Percentiles rank a stretch among this genome's conserved stretches.
phyloP scores from a whole-genome alignment of 2,797 vertebrate genomes.

The Octomys mimax region DNA sequence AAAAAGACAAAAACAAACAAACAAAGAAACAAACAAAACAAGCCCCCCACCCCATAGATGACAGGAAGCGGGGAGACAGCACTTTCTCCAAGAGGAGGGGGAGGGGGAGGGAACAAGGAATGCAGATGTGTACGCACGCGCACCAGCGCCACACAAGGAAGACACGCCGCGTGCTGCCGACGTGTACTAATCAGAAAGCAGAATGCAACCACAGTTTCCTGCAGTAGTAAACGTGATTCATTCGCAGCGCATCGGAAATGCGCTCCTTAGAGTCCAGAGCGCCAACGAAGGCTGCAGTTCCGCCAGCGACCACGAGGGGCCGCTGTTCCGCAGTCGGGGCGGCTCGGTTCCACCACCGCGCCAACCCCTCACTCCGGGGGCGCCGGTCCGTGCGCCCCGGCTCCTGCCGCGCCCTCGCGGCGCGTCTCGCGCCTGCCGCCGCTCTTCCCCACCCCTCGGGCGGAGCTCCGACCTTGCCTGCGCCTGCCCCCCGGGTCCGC shows the following conservation, averaged over 20 bases:
- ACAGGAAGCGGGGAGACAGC: neutral
- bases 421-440: neutral
- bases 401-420: no score
- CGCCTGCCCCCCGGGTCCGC: neutral
- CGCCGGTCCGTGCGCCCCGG: neutral
- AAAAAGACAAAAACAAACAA: neutral
- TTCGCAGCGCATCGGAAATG: neutral
- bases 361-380: neutral
- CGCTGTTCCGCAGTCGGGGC: conserved; percentile 5
- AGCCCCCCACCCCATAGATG: neutral
- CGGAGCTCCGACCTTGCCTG: neutral
- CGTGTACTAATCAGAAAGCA: no score
- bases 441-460: neutral
- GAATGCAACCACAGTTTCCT: neutral
- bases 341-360: fast-evolving
- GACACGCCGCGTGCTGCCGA: neutral
- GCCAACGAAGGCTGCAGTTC: neutral
- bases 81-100: neutral
- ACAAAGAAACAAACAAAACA: neutral
- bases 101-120: neutral
- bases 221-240: neutral
- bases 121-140: neutral
- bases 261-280: neutral
- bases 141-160: neutral
- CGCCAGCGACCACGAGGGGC: fast-evolving